phyloP scores from a whole-genome alignment of 2,797 vertebrate genomes.

The Rhinogobio ventralis region DNA sequence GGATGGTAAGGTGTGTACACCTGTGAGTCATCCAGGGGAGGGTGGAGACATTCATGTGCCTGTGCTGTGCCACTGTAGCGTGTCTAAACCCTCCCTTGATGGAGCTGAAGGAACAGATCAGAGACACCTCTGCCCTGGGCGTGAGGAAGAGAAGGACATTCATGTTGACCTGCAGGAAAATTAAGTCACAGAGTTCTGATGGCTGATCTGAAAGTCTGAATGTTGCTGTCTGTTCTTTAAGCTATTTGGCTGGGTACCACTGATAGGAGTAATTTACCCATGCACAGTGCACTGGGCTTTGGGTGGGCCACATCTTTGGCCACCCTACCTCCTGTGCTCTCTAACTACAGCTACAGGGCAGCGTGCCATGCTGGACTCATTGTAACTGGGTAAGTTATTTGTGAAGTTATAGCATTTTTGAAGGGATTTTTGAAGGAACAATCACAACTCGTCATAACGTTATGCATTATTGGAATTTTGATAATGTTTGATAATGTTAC shows the following conservation, averaged over 20 bases:
- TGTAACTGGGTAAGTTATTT: conserved; percentile 63
- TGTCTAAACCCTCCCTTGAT: conserved; percentile 34
- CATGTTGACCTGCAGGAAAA: not conserved
- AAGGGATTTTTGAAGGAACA: not conserved
- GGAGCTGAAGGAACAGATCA: conserved; percentile 19
- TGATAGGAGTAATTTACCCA: conserved; percentile 28
- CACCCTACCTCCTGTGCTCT: conserved; percentile 33
- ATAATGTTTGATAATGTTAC: not conserved
- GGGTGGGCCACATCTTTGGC: conserved; percentile 34
- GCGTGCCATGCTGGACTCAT: conserved; percentile 45
- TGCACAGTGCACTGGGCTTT: conserved; percentile 49
- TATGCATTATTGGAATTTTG: not conserved
- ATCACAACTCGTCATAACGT: not conserved
- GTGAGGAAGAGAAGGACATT: not conserved
- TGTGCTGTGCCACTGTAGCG: conserved; percentile 31
- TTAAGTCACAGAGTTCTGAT: conserved; percentile 8
- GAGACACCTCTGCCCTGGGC: not conserved
- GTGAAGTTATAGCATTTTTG: conserved; percentile 29
- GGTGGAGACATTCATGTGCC: conserved; percentile 35
- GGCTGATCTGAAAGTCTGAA: conserved; percentile 14
- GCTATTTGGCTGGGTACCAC: conserved; percentile 14
- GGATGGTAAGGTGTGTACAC: conserved; percentile 16
- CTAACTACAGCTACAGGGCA: conserved; percentile 42
- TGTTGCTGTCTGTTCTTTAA: conserved; percentile 35
- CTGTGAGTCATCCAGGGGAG: conserved; percentile 31